Percentiles rank a stretch among this genome's conserved stretches.
phyloP scores from a whole-genome alignment of 37 sponge, comb jelly and placozoan genomes.

The Corticium candelabrum region DNA sequence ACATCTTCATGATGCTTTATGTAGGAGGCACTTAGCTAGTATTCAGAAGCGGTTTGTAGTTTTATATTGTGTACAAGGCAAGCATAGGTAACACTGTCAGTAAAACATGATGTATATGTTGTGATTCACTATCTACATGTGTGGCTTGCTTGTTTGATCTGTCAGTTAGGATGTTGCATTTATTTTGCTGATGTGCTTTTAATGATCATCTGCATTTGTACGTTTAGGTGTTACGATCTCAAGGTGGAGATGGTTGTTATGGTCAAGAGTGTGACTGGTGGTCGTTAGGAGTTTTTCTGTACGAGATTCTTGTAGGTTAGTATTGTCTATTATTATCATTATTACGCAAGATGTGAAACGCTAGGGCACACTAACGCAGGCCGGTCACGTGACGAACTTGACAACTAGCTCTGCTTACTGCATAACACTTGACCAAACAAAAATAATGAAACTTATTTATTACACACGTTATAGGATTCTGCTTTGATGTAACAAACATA shows the following conservation, averaged over 20 bases:
- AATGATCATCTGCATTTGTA: too few species aligned
- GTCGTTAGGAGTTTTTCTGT: conserved; percentile 94
- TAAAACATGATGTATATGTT: not conserved
- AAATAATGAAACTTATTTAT: not conserved
- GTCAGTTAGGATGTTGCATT: not conserved
- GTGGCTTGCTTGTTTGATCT: not conserved
- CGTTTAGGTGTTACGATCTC: conserved; percentile 69
- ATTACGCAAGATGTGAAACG: not conserved
- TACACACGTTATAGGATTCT: too few species aligned
- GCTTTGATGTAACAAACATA: too few species aligned
- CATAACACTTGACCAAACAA: too few species aligned
- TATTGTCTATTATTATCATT: not conserved
- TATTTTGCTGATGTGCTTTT: not conserved
- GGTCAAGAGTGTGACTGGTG: conserved; percentile 99
- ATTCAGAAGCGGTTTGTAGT: too few species aligned
- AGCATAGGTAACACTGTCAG: too few species aligned
- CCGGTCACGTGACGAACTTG: too few species aligned
- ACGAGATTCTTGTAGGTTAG: conserved; percentile 67
- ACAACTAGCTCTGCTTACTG: too few species aligned
- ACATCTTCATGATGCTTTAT: too few species aligned
- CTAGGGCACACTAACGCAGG: not conserved
- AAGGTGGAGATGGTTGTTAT: conserved; percentile 83
- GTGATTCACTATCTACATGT: conserved; percentile 8
- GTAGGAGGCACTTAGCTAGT: too few species aligned
- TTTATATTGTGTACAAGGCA: too few species aligned